Evolutionary conservation across 2,113 vertebrate species (phyloP), one percentile per base, ranked within the genome.

Genomic region (Morone saxatilis): DNA sequence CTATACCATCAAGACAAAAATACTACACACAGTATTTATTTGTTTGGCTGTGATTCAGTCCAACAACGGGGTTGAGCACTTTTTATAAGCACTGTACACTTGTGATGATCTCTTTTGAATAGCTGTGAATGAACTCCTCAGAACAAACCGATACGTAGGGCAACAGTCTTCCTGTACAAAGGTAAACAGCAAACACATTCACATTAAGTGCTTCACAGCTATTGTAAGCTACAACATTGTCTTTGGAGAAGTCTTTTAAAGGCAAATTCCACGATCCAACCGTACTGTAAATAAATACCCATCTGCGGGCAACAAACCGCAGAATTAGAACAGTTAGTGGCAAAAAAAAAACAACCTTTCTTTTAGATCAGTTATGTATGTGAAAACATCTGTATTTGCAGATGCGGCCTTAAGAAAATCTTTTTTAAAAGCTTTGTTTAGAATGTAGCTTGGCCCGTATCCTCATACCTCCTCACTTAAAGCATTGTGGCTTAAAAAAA

Each of bases 111-210:
- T 71, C 11, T 54, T 63, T 71, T 17, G 9, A 75, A 31, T 19
- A 50, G 31, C n/a, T 57, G 8, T 6, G 71, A n/a, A 76, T 53
- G 51, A 69, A 74, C 1, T 7, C 31, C 31, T 31, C 31, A 31
- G 31, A 31, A 31, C 31, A 31, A 31, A 31, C 31, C 31, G 45
- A 56, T 59, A 36, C 65, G 2, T 50, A 67, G 31, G n/a, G 57
- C 51, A 72, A 43, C 0, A 57, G 69, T 90, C 83, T 74, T 84
- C 76, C 78, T 62, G 54, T 72, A 60, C n/a, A 81, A 82, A 66
- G 40, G 20, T 63, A 54, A 65, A 80, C 63, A 62, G 56, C 40
- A 57, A 73, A 54, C 74, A 56, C 63, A 65, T 53, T 73, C 72
- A 71, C 75, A 71, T 54, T 3, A 65, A 76, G 54, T 54, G 17